Base-by-base conservation (phyloP, 2,113 vertebrate species). In the Cyanoliseus patagonus region DNA sequence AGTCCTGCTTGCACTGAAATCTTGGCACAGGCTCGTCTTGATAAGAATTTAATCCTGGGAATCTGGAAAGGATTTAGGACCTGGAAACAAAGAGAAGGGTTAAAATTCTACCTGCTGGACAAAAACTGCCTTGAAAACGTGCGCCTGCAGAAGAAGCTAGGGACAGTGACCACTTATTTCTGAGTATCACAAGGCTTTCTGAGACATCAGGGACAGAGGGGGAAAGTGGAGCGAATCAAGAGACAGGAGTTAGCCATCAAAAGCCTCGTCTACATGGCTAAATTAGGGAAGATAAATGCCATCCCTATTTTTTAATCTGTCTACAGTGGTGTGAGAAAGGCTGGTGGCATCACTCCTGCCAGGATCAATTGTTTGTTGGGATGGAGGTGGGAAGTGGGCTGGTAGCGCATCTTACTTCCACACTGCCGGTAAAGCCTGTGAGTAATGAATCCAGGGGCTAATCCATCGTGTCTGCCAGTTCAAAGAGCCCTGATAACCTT, bases 41-140 rank as follows among this genome's bases (percentile, higher is more conserved):
- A 83, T 85, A 53, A 88, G 67, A 88, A 80, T 73, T 79, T 94
- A 93, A 97, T 93, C 90, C 70, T 1, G 1, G 39, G 82, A 76
- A 80, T 86, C 75, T 90, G 67, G 53, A 83, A 93, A 77, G 79
- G 86, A 93, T 94, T 90, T 94, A 53, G 68, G 61, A 57, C n/a
- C 51, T 92, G 61, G 64, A 88, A 94, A 88, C 15, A 86, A 30
- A 82, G 46, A 83, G 49, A 83, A 74, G 61, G 46, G 44, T 90
- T 83, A 83, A 94, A 97, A 93, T 53, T 31, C 68, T 80, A n/a
- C 15, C 9, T 1, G 0, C 37, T 53, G 46, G 61, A 63, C 69
- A 81, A 59, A 79, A 46, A 1, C 20, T 52, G 22, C 14, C 18
- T 57, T 15, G 37, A 11, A 13, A 44, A 46, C 0, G 0, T 67